Percentiles rank a stretch among this genome's conserved stretches.
These are phyloP conservation scores for Charadrius vociferus DNA, from an alignment of 2,113 vertebrate genomes.

Conservation along the genomic window DNA sequence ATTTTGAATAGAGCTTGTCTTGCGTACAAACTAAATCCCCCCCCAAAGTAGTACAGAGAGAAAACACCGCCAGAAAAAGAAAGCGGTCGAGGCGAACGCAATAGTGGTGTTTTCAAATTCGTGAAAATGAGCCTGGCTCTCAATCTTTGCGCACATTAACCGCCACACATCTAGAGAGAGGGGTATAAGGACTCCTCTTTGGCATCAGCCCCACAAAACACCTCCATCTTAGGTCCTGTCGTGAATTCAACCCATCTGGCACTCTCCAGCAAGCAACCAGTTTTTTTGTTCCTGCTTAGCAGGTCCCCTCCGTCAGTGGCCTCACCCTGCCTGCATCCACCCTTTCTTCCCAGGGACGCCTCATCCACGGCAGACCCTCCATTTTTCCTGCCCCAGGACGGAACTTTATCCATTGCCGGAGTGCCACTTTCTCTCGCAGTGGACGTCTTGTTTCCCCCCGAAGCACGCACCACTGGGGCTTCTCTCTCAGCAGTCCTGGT, in stretches of 20 bases:
- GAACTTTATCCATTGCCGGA: background rate
- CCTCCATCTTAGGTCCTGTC: conserved; percentile 17
- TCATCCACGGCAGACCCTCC: background rate
- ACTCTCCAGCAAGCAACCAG: background rate
- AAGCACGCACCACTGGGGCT: background rate
- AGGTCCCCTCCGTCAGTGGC: background rate
- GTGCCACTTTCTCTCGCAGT: background rate
- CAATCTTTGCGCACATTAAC: background rate
- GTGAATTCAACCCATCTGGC: conserved; percentile 6
- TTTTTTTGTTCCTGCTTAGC: background rate
- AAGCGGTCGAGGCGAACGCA: background rate
- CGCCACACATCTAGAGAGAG: background rate
- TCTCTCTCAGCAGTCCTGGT: background rate
- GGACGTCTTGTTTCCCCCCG: background rate
- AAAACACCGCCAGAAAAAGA: background rate
- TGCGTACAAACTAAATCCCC: background rate
- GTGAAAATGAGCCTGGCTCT: background rate
- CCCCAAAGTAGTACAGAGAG: background rate
- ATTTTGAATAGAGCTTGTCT: conserved; percentile 1
- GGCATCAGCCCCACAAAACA: background rate
- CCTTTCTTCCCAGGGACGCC: background rate
- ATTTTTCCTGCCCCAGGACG: background rate
- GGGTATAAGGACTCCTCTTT: background rate
- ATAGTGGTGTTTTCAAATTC: fast-evolving
- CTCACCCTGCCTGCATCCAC: background rate